These are phyloP conservation scores for Eristalinus sepulchralis DNA, from an alignment of 2,888 invertebrate species.

Conservation along the genomic window DNA sequence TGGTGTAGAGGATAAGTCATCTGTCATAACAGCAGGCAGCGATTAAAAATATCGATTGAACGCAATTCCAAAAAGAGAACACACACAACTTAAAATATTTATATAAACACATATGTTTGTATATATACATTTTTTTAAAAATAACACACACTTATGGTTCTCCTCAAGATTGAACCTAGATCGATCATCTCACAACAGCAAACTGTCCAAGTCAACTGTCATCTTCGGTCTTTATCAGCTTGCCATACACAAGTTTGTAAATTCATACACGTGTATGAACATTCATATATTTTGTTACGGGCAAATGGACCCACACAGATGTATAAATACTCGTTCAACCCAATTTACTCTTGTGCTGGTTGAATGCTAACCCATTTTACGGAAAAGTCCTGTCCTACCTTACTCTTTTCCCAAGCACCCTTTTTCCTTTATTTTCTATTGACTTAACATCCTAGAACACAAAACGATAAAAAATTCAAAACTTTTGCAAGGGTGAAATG, in stretches of 20 bases:
- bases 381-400: no score
- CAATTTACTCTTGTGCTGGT: no score
- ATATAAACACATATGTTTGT: no score
- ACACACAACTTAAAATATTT: no score
- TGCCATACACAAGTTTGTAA: no score
- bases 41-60: not conserved
- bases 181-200: not conserved
- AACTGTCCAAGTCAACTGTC: not conserved
- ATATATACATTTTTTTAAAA: no score
- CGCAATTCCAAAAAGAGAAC: not conserved
- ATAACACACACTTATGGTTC: not conserved
- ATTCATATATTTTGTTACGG: no score
- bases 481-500: not conserved
- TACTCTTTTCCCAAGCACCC: not conserved
- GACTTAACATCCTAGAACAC: no score
- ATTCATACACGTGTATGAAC: no score
- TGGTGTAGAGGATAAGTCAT: not conserved
- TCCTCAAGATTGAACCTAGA: not conserved
- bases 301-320: not conserved
- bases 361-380: no score
- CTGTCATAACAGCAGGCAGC: not conserved
- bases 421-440: not conserved
- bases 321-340: no score
- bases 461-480: conserved; percentile 22
- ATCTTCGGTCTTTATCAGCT: not conserved